Base-by-base conservation (phyloP, 2,113 vertebrate genomes). In the Odontophorus gujanensis region DNA sequence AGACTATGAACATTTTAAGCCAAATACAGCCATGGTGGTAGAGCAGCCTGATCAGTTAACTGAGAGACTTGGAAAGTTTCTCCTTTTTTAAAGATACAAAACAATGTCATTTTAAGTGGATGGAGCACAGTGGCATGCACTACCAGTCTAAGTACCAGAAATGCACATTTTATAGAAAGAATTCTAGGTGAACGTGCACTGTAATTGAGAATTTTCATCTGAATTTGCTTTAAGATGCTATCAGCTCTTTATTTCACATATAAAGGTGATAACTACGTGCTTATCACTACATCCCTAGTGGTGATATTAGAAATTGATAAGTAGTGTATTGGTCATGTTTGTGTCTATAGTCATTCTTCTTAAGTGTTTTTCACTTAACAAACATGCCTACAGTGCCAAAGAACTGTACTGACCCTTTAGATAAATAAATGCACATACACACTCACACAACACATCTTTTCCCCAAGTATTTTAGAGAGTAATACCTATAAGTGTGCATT, bases 181-280 rank as follows among this genome's bases (percentile, higher is more conserved):
- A 77, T 55, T 88, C 47, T 47, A 74, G 34, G 82, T 77, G 42
- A 77, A 43, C 51, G 11, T 55, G 26, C 28, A 6, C 13, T 73
- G 1, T 42, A 74, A 36, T 50, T 59, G 71, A 42, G 42, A 87
- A 85, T 6, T 11, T 74, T 38, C 0, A 2, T 66, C 28, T 91
- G 58, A 24, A 79, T 61, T 90, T 94, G 80, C 78, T 90, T 72
- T 73, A 81, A 62, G 59, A 51, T 77, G 42, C 66, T 82, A 76
- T 69, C 30, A 80, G 45, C 45, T 80, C 43, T 77, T 84, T 62
- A 58, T 82, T 77, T 87, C 50, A 62, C 22, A 5, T 75, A 32
- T 20, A 72, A 86, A 34, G 7, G 55, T 63, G 66, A 53, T 48
- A 58, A 76, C 92, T 82, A 50, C 17, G 50, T 45, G 55, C 7